Evolutionary conservation across 2,888 invertebrate genomes (phyloP), one percentile per base, ranked within the genome.

Genomic region (Pachliopta kotzebuea): DNA sequence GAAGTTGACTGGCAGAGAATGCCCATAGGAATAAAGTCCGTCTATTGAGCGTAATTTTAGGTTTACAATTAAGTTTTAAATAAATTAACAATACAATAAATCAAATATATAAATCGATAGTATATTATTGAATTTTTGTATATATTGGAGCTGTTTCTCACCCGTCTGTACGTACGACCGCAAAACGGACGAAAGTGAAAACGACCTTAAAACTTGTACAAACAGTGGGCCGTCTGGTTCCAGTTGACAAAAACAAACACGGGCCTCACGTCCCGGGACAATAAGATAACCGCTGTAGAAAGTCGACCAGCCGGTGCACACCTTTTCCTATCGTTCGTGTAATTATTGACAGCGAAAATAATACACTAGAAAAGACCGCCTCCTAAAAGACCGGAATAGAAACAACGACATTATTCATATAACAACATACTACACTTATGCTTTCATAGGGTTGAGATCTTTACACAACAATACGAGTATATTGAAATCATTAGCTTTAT

Each of bases 161-260:
- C 49, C 18, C 60, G 72, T 71, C 76, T 14, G 65, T 67, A 59
- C 66, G 24, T 57, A 17, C 54, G 56, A 49, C 67, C 65, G 63
- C 65, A 70, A 69, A 66, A 67, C 69, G 63, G 66, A 70, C 53
- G 88, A 90, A 89, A 90, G 90, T 88, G 88, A 90, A 74, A 90
- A 89, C 77, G 84, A 74, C 86, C 87, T 89, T 87, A 88, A 89
- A 90, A 88, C 85, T 80, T 81, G 74, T 70, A 75, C 69, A 72
- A 71, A 74, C 73, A 71, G 68, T 62, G 68, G 53, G 56, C 77
- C 71, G 76, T 76, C 80, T 78, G 78, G 80, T 78, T 78, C 76
- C 74, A 78, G 76, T 69, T 81, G 83, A 86, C 85, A 88, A 89
- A 88, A 89, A 88, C 84, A 88, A 89, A 88, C 78, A 85, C 75